These are phyloP conservation scores for Hymenochirus boettgeri DNA, from an alignment of 2,113 vertebrate species.

Conservation along the genomic window DNA sequence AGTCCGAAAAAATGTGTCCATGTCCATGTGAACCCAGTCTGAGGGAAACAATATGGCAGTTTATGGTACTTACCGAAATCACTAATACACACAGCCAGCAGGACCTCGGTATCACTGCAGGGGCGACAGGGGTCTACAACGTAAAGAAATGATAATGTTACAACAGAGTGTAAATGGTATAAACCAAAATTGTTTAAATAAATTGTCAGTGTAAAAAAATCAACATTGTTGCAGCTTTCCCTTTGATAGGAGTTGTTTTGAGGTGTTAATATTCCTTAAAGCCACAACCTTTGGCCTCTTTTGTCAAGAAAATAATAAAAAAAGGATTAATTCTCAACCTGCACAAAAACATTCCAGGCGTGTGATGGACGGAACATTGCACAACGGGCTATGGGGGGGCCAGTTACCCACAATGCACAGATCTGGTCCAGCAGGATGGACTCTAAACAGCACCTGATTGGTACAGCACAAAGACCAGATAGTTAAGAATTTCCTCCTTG, in stretches of 20 bases:
- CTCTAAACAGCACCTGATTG: background rate
- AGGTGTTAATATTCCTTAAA: conserved; percentile 13
- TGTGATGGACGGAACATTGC: conserved; percentile 37
- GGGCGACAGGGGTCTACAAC: conserved; percentile 81
- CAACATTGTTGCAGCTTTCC: too few species aligned
- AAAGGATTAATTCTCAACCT: conserved; percentile 50
- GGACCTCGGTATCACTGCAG: conserved; percentile 83
- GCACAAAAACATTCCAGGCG: conserved; percentile 52
- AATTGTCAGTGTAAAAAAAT: too few species aligned
- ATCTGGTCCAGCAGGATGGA: background rate
- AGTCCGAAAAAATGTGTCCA: too few species aligned
- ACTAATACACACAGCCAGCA: conserved; percentile 89
- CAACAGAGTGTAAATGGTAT: too few species aligned
- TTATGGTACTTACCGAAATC: conserved; percentile 92
- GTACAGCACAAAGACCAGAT: background rate
- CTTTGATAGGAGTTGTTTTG: too few species aligned
- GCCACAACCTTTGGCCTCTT: conserved; percentile 28
- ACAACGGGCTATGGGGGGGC: conserved; percentile 38
- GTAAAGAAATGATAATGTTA: too few species aligned
- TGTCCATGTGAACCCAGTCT: too few species aligned
- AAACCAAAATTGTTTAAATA: too few species aligned
- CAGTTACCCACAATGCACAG: conserved; percentile 44
- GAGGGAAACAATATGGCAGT: too few species aligned
- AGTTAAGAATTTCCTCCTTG: too few species aligned
- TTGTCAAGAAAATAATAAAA: conserved; percentile 23